Base-by-base conservation (phyloP, 2,113 vertebrate genomes). In the Chionodraco myersi region DNA sequence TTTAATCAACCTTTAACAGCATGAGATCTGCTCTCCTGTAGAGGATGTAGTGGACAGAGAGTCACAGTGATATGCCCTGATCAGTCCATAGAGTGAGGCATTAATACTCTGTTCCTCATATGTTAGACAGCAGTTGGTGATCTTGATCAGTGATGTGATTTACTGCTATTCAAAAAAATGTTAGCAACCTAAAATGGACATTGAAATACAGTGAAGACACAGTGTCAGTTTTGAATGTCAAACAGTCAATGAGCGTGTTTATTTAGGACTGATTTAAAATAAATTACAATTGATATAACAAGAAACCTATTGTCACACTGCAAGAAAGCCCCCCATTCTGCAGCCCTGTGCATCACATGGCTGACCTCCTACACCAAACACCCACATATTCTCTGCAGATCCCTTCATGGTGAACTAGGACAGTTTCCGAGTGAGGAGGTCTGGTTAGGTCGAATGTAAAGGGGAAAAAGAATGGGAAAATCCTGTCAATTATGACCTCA, bases 401-500 rank as follows among this genome's bases (percentile, higher is more conserved):
- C 54, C 68, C 57, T 45, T 52, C 8, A 1, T 66, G 47, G 72
- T 57, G 78, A 77, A 71, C 30, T 51, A 65, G 79, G 79, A 59
- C 86, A 80, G 16, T 49, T 53, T 3, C 2, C 47, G 61, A 34
- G 47, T 68, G 49, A 77, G n/a, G 56, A 69, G 61, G 75, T 70
- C 57, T 47, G n/a, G 51, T 41, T 66, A 66, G 76, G 75, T 79
- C 9, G 44, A 23, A 69, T 76, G 69, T 72, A 54, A 71, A 30
- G 52, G 52, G 45, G 15, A 56, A 74, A 57, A 66, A 63, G 66
- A 80, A 80, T 44, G 80, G 73, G 36, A 75, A 70, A 84, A 81
- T 85, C 59, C 86, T 84, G 87, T 91, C 84, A 93, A 89, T 86
- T 91, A 86, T 91, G 90, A 88, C 90, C 86, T 90, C n/a, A 84